phyloP scores from a whole-genome alignment of 2,113 vertebrate genomes.

The Gymnogyps californianus region DNA sequence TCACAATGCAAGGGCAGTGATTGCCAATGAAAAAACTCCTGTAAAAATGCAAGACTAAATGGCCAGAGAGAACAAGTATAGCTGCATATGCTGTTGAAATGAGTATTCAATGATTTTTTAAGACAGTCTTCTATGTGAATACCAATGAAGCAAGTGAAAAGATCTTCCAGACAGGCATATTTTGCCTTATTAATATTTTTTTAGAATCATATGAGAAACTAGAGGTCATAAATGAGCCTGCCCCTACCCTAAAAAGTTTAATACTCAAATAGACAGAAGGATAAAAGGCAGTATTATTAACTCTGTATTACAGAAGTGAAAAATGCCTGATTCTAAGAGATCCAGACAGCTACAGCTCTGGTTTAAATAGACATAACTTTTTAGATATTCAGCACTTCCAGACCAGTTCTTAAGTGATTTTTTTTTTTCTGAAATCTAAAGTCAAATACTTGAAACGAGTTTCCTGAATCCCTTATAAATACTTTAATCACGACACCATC shows the following conservation, averaged over 20 bases:
- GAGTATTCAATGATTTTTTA: neutral
- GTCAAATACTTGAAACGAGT: neutral
- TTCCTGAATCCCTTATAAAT: neutral
- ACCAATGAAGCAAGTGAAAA: constrained; percentile 48
- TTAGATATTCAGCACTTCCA: constrained; percentile 4
- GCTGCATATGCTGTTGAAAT: constrained; percentile 11
- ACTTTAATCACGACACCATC: neutral
- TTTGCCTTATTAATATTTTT: constrained; percentile 59
- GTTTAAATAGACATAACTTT: neutral
- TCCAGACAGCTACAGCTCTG: neutral
- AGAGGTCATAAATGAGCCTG: neutral
- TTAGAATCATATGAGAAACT: constrained; percentile 9
- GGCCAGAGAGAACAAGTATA: neutral
- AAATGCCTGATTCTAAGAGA: neutral
- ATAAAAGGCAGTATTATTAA: constrained; percentile 18
- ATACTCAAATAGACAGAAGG: neutral
- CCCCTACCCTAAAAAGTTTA: neutral
- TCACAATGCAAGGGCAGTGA: constrained; percentile 13
- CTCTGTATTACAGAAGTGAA: neutral
- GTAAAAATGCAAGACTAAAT: constrained; percentile 23
- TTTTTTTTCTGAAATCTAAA: neutral
- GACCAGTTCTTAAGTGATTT: neutral
- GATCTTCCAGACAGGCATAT: constrained; percentile 22
- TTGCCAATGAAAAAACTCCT: constrained; percentile 27
- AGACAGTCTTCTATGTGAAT: constrained; percentile 29